phyloP scores from a whole-genome alignment of 2,888 invertebrate species.

The Erebia aethiops region DNA sequence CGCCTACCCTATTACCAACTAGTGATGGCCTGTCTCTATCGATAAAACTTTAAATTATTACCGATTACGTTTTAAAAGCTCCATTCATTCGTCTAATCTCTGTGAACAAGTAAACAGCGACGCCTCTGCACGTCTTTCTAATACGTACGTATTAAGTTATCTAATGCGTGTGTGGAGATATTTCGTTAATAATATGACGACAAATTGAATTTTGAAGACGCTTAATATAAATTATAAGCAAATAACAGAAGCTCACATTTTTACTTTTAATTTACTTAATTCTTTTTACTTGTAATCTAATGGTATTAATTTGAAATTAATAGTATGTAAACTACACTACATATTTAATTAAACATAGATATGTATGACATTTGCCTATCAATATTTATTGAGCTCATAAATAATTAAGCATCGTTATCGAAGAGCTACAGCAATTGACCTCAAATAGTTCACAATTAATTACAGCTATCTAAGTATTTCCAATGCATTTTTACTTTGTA shows the following conservation, averaged over 20 bases:
- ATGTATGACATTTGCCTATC: constrained; percentile 14
- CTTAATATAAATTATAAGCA: too few species aligned
- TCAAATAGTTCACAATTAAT: constrained; percentile 24
- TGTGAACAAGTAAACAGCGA: not conserved
- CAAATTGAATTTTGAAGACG: too few species aligned
- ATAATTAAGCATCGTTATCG: constrained; percentile 14
- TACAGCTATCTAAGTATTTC: constrained; percentile 2
- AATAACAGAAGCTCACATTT: too few species aligned
- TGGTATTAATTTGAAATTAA: not conserved
- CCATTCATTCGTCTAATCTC: not conserved
- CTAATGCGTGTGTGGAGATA: too few species aligned
- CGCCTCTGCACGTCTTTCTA: not conserved
- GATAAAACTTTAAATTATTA: not conserved
- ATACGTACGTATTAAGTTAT: not conserved
- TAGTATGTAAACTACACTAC: not conserved
- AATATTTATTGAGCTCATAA: constrained; percentile 18
- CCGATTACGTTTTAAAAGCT: not conserved
- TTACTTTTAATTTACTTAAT: not conserved
- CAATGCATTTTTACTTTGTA: not conserved
- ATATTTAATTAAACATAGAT: constrained; percentile 2
- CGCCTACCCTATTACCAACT: not conserved
- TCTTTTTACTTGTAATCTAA: too few species aligned
- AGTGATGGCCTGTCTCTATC: constrained; percentile 8
- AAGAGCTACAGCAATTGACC: constrained; percentile 22
- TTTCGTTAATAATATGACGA: too few species aligned